Evolutionary conservation across 2,113 vertebrate species (phyloP).

Genomic region (Solenodon paradoxus): DNA sequence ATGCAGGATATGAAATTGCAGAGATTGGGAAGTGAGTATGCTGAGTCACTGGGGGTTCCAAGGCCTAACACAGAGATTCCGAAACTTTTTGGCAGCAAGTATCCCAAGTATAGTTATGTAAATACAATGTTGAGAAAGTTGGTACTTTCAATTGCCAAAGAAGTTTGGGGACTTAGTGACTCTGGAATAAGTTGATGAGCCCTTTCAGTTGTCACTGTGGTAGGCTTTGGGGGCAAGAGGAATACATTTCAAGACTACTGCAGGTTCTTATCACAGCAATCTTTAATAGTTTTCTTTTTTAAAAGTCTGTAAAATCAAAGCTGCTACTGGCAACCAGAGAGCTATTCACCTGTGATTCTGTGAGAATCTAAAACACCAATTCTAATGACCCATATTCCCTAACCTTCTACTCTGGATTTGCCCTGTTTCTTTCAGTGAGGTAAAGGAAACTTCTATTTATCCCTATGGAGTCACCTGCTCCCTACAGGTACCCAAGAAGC

Average conservation of each 20-base stretch:
- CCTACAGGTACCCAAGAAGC: not conserved
- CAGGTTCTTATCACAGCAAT: not conserved
- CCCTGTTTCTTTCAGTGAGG: not conserved
- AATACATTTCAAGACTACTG: not conserved
- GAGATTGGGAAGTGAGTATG: slow-evolving; percentile 54
- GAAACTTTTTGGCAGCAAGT: not conserved
- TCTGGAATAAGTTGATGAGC: not conserved
- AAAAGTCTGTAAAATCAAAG: not conserved
- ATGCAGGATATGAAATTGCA: slow-evolving; percentile 67
- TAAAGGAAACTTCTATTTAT: not conserved
- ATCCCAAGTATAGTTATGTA: not conserved
- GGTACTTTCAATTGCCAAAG: not conserved
- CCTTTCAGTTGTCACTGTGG: not conserved
- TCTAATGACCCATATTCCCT: not conserved
- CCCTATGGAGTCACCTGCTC: not conserved
- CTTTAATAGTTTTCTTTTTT: not conserved
- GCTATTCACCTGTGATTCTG: not conserved
- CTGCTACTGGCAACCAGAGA: not conserved
- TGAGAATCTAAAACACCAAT: not conserved
- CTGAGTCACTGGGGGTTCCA: too few species aligned
- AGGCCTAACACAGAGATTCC: not conserved
- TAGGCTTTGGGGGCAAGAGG: not conserved
- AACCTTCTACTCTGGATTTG: not conserved
- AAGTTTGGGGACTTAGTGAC: not conserved
- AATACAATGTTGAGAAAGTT: not conserved